phyloP scores from a whole-genome alignment of 1,140 invertebrate species.

The Magallana angulata region DNA sequence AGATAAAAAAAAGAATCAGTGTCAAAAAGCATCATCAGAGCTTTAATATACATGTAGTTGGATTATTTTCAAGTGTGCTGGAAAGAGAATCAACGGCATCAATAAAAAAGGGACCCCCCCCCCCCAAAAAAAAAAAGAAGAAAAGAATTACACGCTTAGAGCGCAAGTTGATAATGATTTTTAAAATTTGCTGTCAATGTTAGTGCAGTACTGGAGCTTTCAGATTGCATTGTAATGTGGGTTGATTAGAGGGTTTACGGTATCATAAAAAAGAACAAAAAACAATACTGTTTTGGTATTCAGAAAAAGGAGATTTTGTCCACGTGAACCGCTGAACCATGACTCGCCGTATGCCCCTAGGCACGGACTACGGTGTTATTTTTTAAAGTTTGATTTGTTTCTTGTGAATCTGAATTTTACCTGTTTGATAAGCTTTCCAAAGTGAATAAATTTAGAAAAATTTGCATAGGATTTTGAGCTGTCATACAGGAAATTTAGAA shows the following conservation, averaged over 20 bases:
- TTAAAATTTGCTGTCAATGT: too few species aligned
- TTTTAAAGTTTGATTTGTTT: neutral
- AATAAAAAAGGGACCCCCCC: too few species aligned
- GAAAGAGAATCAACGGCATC: too few species aligned
- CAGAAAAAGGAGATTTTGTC: neutral
- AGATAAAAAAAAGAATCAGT: too few species aligned
- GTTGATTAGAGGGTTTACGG: neutral
- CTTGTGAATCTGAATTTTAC: constrained; percentile 12
- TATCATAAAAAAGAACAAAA: neutral
- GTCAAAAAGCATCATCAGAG: too few species aligned
- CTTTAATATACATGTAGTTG: too few species aligned
- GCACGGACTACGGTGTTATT: neutral
- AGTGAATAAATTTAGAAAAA: constrained; percentile 6
- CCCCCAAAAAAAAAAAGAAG: too few species aligned
- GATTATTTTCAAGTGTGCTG: too few species aligned
- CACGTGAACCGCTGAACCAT: neutral
- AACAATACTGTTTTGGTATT: neutral
- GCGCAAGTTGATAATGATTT: too few species aligned
- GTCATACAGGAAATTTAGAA: constrained; percentile 27
- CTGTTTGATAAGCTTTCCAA: constrained; percentile 7
- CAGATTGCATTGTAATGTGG: neutral
- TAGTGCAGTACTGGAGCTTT: too few species aligned
- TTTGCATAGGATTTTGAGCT: constrained; percentile 12
- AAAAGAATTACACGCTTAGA: too few species aligned
- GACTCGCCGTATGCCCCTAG: neutral